Base-by-base conservation (phyloP, 2,113 vertebrate genomes). In the Sapayoa aenigma region DNA sequence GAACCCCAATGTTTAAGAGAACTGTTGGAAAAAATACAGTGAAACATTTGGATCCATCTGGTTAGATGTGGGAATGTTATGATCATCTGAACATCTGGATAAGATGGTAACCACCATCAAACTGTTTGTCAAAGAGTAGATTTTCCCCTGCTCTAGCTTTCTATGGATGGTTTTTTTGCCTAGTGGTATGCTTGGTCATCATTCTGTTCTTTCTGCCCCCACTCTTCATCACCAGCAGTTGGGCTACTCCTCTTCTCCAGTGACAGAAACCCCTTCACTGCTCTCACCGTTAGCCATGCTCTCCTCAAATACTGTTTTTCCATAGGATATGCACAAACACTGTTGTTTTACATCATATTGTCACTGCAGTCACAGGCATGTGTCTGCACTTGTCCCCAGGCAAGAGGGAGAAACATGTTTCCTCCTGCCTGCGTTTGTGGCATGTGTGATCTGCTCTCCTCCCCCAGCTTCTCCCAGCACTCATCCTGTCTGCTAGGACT, bases 21-120 rank as follows among this genome's bases (percentile, higher is more conserved):
- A 42, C 25, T 6, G 18, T 12, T 44, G 47, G 11, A 19, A 30
- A 75, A 71, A 53, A 41, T 21, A 46, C 24, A 21, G 41, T 0
- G 9, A 60, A 95, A 93, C 95, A 95, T 88, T 93, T 86, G 92
- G 75, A 80, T 83, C 90, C 93, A 93, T 88, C 87, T 95, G 94
- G 88, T 77, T 74, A 27, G 68, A 92, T 80, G 72, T 71, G 55
- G 85, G 88, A 96, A 95, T 1, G 20, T 66, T 94, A 22, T 11
- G 31, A 74, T 86, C 35, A 52, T 47, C 28, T 73, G 80, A 65
- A 90, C 83, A 81, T 94, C 93, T 75, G 85, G 67, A n/a, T 60
- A 56, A 67, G 56, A 77, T 37, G 73, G 78, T 41, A 72, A 88
- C 47, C 2, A 2, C 71, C 55, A 83, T 77, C 78, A 93, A 59